Evolutionary conservation across 2,888 invertebrate species (phyloP).

Genomic region (Thumatha senex): DNA sequence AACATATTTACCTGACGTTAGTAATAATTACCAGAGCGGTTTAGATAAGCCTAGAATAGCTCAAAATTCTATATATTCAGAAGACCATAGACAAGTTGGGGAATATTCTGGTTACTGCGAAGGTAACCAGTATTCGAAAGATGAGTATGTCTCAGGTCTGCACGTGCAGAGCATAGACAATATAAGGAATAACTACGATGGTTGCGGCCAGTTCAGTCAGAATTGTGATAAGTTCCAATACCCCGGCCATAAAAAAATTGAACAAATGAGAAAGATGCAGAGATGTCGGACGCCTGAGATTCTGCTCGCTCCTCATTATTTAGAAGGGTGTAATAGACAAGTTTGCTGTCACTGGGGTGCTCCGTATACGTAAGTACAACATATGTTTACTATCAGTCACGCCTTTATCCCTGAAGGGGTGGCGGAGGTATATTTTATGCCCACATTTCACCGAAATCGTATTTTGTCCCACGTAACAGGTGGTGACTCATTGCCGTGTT

Average conservation of each 20-base stretch:
- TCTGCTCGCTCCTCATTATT: slow-evolving; percentile 89
- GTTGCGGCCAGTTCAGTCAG: slow-evolving; percentile 58
- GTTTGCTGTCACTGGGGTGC: slow-evolving; percentile 78
- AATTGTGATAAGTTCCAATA: slow-evolving; percentile 73
- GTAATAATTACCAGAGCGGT: slow-evolving; percentile 56
- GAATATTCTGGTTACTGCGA: slow-evolving; percentile 65
- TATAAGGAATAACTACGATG: slow-evolving; percentile 54
- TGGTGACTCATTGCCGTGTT: too few relatives aligned
- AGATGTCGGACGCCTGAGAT: slow-evolving; percentile 91
- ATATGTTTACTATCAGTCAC: too few relatives aligned
- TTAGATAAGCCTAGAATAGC: slow-evolving; percentile 48
- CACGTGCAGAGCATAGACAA: slow-evolving; percentile 67
- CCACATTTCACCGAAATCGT: too few relatives aligned
- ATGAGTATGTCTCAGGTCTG: slow-evolving; percentile 59
- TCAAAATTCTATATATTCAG: slow-evolving; percentile 58
- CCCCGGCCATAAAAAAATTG: slow-evolving; percentile 79
- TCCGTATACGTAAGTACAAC: slow-evolving; percentile 62
- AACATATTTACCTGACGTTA: slow-evolving; percentile 58
- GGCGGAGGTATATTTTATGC: too few relatives aligned
- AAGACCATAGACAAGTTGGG: slow-evolving; percentile 55
- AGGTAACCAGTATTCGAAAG: slow-evolving; percentile 57
- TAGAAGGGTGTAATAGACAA: slow-evolving; percentile 76
- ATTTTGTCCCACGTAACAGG: too few relatives aligned
- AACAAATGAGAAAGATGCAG: slow-evolving; percentile 63
- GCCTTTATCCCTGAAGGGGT: too few relatives aligned